phyloP scores from a whole-genome alignment of 2,888 invertebrate species.

The Crepidodera aurea region DNA sequence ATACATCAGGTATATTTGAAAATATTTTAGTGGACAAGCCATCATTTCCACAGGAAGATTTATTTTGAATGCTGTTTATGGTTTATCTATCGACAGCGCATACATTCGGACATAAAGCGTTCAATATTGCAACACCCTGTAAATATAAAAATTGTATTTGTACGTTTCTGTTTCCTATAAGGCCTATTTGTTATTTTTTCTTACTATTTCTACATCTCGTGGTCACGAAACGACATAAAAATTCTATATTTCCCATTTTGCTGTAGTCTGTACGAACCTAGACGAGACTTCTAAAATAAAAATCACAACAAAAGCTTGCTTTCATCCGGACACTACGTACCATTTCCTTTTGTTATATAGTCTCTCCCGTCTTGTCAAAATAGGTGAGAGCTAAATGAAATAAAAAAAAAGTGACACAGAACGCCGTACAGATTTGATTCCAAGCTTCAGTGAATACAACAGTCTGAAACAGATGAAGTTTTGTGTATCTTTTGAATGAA shows the following conservation, averaged over 20 bases:
- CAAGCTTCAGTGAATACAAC: conserved; percentile 21
- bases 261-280: background rate
- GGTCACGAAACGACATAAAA: conserved; percentile 2
- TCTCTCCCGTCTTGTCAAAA: conserved; percentile 11
- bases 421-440: conserved; percentile 25
- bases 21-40: too few species aligned
- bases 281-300: conserved; percentile 5
- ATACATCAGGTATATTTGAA: too few species aligned
- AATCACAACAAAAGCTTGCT: conserved; percentile 5
- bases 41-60: too few species aligned
- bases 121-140: too few species aligned
- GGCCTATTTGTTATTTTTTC: too few species aligned
- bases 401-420: conserved; percentile 20
- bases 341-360: conserved; percentile 22
- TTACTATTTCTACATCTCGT: background rate
- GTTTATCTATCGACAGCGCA: too few species aligned
- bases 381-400: conserved; percentile 27
- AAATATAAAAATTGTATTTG: too few species aligned
- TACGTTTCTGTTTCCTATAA: too few species aligned
- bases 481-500: conserved; percentile 19
- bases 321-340: conserved; percentile 7
- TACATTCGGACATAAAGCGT: too few species aligned
- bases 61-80: too few species aligned
- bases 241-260: conserved; percentile 4
- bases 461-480: conserved; percentile 29